Evolutionary conservation across 2,113 vertebrate genomes (phyloP).

Genomic region (Pycnonotus jocosus): DNA sequence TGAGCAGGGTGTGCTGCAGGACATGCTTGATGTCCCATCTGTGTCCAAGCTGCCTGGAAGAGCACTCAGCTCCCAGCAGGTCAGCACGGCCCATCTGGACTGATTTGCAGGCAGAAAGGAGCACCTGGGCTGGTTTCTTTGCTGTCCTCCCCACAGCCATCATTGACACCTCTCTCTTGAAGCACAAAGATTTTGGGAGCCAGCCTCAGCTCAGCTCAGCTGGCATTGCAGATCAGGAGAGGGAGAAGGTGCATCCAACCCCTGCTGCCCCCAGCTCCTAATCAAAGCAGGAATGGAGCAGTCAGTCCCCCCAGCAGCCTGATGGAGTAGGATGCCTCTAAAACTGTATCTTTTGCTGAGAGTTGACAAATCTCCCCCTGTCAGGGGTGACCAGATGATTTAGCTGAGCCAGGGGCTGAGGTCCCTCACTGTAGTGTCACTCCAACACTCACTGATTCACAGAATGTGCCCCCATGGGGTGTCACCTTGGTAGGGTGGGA

Average conservation of each 20-base stretch:
- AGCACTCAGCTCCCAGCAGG: not conserved
- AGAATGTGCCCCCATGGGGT: not conserved
- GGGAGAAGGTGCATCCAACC: not conserved
- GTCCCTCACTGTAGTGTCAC: not conserved
- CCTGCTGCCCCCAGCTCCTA: not conserved
- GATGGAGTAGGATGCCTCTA: not conserved
- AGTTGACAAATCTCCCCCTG: not conserved
- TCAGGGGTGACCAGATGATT: not conserved
- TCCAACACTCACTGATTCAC: not conserved
- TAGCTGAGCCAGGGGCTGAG: not conserved
- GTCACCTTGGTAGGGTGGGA: not conserved
- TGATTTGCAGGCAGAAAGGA: not conserved
- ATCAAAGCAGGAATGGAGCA: not conserved
- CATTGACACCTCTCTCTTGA: not conserved
- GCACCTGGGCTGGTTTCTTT: not conserved
- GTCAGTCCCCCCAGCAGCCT: not conserved
- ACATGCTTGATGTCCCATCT: not conserved
- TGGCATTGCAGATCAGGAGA: fast-evolving
- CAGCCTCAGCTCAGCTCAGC: not conserved
- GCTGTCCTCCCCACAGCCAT: not conserved
- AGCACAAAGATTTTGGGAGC: not conserved
- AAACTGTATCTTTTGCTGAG: not conserved
- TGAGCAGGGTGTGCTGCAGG: not conserved
- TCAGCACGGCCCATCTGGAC: not conserved
- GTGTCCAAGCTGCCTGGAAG: not conserved